Percentiles rank a stretch among this genome's conserved stretches.
These are phyloP conservation scores for Lasioglossum morio DNA, from an alignment of 2,888 invertebrate species.

Conservation along the genomic window DNA sequence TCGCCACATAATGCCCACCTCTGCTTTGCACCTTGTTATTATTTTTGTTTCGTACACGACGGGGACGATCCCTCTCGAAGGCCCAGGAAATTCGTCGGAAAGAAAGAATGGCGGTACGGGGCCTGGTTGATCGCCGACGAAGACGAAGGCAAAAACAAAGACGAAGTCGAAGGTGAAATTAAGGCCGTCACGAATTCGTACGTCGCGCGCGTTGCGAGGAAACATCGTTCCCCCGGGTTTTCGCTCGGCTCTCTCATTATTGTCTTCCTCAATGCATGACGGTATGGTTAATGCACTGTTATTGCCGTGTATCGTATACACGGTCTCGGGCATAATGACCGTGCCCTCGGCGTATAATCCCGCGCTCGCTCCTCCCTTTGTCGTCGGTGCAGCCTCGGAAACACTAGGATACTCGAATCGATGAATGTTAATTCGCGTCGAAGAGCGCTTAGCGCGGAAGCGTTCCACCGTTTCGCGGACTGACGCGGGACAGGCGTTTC, in stretches of 20 bases:
- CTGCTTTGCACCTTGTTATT: background rate
- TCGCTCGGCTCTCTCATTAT: slow-evolving; percentile 65
- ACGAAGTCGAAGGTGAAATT: slow-evolving; percentile 13
- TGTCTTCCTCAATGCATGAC: slow-evolving; percentile 70
- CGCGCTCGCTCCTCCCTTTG: slow-evolving; percentile 63
- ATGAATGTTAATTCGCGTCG: slow-evolving; percentile 68
- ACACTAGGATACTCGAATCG: slow-evolving; percentile 57
- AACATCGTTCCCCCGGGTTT: slow-evolving; percentile 10
- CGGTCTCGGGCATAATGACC: slow-evolving; percentile 57
- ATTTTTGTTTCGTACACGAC: background rate
- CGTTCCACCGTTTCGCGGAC: slow-evolving; percentile 21
- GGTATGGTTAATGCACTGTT: slow-evolving; percentile 71
- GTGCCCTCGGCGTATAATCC: slow-evolving; percentile 65
- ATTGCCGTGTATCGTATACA: slow-evolving; percentile 70
- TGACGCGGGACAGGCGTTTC: slow-evolving; percentile 24
- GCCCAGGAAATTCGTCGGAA: background rate
- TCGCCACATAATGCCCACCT: no score
- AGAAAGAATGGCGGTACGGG: slow-evolving; percentile 28
- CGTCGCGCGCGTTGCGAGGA: slow-evolving; percentile 30
- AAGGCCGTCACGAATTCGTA: slow-evolving; percentile 29
- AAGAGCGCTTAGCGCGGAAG: slow-evolving; percentile 47
- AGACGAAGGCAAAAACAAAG: background rate
- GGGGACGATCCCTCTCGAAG: background rate
- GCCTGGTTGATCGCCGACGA: background rate
- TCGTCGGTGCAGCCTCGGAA: slow-evolving; percentile 54